These are phyloP conservation scores for Diachasma alloeum DNA, from an alignment of 1,140 invertebrate genomes.

Conservation along the genomic window DNA sequence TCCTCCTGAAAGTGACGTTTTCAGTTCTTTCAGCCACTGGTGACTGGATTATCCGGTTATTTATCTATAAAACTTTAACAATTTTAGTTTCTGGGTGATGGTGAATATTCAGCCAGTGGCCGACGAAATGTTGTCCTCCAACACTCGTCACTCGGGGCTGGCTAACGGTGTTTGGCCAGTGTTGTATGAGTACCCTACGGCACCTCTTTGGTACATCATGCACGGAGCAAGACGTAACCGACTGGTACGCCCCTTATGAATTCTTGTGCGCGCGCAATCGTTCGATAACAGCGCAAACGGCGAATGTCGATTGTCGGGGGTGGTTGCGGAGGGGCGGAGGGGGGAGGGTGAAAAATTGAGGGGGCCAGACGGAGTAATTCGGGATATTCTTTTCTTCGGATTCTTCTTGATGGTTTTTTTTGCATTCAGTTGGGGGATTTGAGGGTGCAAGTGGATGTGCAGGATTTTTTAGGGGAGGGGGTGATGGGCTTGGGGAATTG, in stretches of 20 bases:
- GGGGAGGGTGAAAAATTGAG: background rate
- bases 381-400: background rate
- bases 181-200: slow-evolving; percentile 1
- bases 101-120: too few relatives aligned
- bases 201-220: background rate
- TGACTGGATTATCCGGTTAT: too few relatives aligned
- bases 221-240: background rate
- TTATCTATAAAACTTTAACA: too few relatives aligned
- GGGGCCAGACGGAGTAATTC: background rate
- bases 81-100: too few relatives aligned
- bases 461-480: background rate
- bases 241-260: slow-evolving; percentile 37
- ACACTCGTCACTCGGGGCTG: background rate
- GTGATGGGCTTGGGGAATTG: too few relatives aligned
- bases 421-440: background rate
- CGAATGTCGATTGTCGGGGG: slow-evolving; percentile 52
- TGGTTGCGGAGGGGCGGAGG: background rate
- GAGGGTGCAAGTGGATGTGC: background rate
- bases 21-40: too few relatives aligned
- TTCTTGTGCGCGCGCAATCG: slow-evolving; percentile 61
- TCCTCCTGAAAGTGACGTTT: too few relatives aligned
- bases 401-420: background rate
- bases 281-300: slow-evolving; percentile 62
- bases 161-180: background rate
- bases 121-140: too few relatives aligned